Base-by-base conservation (phyloP, 2,113 vertebrate genomes). In the Fukomys damarensis region DNA sequence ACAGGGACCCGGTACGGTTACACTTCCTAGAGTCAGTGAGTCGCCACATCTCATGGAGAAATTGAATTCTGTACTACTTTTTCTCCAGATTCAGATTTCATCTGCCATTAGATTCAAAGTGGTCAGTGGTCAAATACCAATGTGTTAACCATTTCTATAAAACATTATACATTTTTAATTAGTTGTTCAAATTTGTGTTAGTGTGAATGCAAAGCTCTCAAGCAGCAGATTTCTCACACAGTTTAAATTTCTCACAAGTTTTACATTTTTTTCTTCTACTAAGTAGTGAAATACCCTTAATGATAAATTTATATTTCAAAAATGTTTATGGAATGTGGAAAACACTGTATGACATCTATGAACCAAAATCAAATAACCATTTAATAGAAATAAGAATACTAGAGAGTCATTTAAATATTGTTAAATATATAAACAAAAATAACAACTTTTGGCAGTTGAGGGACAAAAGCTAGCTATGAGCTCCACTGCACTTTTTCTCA, bases 231-330 rank as follows among this genome's bases (percentile, higher is more conserved):
- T 87, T 30, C 89, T 96, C 49, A 85, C 20, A 49, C 59, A 43
- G 81, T 80, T 86, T 22, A 82, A 49, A 54, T 79, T 65, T 89
- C 84, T 63, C 13, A 86, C 20, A 56, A 83, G 79, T 92, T 94
- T 77, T 17, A 89, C 59, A 24, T 46, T 32, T 84, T 84, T 86
- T 70, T 82, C 30, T 96, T 92, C 54, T 66, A 46, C 70, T 93
- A 86, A 85, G 16, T 63, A 38, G 32, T 87, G 46, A 92, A 95
- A 95, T 61, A 46, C 2, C 38, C 61, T 80, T 43, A 68, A 68
- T 84, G 43, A 88, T 43, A 86, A 38, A 88, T 58, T 92, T 80
- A 32, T 82, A 80, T 90, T 95, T 95, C 54, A 61, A 89, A 96
- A 87, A 54, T 70, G 3, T 61, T 22, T 61, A 41, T 59, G 16